These are phyloP conservation scores for Homalodisca vitripennis DNA, from an alignment of 1,140 invertebrate species.

Conservation along the genomic window DNA sequence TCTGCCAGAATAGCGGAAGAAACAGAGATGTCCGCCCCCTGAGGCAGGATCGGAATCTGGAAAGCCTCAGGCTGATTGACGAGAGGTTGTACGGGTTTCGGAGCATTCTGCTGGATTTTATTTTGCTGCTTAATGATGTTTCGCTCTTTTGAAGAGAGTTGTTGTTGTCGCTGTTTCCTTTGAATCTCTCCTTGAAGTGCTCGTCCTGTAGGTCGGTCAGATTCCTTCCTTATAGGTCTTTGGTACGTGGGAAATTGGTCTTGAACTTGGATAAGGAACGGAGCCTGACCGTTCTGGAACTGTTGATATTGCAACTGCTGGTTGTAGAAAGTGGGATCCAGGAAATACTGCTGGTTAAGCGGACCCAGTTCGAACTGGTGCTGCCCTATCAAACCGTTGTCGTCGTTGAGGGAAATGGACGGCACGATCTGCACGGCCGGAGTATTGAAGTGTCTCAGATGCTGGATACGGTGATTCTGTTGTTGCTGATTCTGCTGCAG, in stretches of 20 bases:
- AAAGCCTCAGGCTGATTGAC: not conserved
- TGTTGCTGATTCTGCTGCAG: not conserved
- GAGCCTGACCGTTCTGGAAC: not conserved
- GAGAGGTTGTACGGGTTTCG: too few relatives aligned
- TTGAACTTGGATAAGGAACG: constrained; percentile 7
- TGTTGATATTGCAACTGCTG: not conserved
- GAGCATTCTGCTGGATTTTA: too few relatives aligned
- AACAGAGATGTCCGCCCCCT: not conserved
- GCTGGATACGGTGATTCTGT: constrained; percentile 7
- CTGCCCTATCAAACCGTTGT: constrained; percentile 14
- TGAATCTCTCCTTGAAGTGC: not conserved
- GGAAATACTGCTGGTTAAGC: not conserved
- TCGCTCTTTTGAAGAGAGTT: too few relatives aligned
- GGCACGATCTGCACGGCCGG: constrained; percentile 34
- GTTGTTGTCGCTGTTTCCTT: not conserved
- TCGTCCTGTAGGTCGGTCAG: not conserved
- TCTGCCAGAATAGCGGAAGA: constrained; percentile 3
- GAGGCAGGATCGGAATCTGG: not conserved
- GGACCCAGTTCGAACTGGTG: constrained; percentile 19
- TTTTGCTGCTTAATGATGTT: too few relatives aligned
- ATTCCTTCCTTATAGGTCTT: constrained; percentile 5
- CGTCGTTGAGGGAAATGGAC: constrained; percentile 31
- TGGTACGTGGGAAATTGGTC: not conserved
- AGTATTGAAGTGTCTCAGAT: not conserved
- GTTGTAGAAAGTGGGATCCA: constrained; percentile 2